phyloP scores from a whole-genome alignment of 2,888 invertebrate species.

The Nyleta sp. region DNA sequence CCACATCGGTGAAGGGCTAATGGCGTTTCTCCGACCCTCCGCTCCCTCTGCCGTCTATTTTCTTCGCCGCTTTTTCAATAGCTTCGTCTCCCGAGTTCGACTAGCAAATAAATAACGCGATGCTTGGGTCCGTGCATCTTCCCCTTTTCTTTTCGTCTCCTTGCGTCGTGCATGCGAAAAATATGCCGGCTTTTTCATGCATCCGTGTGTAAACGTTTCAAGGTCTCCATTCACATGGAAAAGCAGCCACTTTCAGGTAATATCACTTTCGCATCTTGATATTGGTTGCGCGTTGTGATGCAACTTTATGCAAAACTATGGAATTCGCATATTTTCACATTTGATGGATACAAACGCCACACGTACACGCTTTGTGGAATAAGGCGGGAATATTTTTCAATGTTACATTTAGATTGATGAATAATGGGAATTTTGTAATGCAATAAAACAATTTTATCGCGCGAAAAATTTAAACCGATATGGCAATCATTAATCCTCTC shows the following conservation, averaged over 20 bases:
- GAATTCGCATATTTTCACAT: not conserved
- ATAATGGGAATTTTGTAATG: no score
- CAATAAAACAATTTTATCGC: no score
- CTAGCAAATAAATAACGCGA: slow-evolving; percentile 60
- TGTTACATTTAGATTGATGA: not conserved
- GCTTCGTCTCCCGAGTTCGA: slow-evolving; percentile 39
- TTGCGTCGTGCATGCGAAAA: slow-evolving; percentile 17
- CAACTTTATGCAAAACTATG: slow-evolving; percentile 7
- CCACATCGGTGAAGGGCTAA: slow-evolving; percentile 59
- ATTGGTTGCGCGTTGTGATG: slow-evolving; percentile 5
- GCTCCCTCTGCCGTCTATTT: slow-evolving; percentile 21
- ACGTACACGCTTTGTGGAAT: no score
- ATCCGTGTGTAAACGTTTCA: slow-evolving; percentile 42
- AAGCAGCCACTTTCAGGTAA: slow-evolving; percentile 37
- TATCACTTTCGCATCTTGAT: slow-evolving; percentile 43
- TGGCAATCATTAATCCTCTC: no score
- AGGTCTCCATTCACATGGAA: slow-evolving; percentile 45
- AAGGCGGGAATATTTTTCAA: no score
- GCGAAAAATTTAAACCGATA: no score
- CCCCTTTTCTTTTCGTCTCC: slow-evolving; percentile 26
- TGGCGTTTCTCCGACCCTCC: slow-evolving; percentile 46
- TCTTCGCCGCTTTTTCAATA: slow-evolving; percentile 55
- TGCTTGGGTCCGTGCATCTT: slow-evolving; percentile 38
- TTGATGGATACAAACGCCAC: no score
- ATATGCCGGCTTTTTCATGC: slow-evolving; percentile 40